Evolutionary conservation across 1,140 invertebrate genomes (phyloP), one percentile per base, ranked within the genome.

Genomic region (Diuraphis noxia): DNA sequence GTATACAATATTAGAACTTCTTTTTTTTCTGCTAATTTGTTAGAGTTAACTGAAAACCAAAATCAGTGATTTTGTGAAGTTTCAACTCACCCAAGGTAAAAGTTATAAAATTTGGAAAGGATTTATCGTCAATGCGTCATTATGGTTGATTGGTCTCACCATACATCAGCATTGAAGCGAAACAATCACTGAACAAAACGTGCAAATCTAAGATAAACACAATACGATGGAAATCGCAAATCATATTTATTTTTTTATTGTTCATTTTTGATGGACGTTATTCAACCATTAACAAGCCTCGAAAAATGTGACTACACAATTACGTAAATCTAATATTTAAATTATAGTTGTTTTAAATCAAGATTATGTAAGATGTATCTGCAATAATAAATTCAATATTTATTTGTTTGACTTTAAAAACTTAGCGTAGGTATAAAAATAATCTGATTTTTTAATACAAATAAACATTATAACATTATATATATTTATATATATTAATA

Each of bases 241-340:
- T 43, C 81, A 84, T 43, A 43, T 84, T 84, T 84, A 43, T 84
- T 41, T 43, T 84, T 84, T 43, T 43, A 84, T 84, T 84, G 40
- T 84, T 84, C 25, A 82, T 82, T 84, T 84, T 43, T 84, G 81
- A 84, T 43, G n/a, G 41, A n/a, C 41, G 41, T 85, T 85, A 85
- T 85, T 85, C 82, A 46, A 85, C 41, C 41, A 46, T 85, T 46
- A 85, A 46, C 25, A 85, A 85, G 41, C 46, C 17, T 84, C 19
- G 4, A 46, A 25, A 41, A 43, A 34, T n/a, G 23, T 0, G 40
- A 40, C 34, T 34, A 85, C 38, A 82, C 38, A 82, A 82, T 82
- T 82, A 82, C 25, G 79, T 82, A 85, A n/a, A 21, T n/a, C n/a
- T n/a, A 72, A 72, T n/a, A 72, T 72, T 72, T 72, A 72, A 72